These are phyloP conservation scores for Forpus xanthops DNA, from an alignment of 2,797 vertebrate species.

Conservation along the genomic window DNA sequence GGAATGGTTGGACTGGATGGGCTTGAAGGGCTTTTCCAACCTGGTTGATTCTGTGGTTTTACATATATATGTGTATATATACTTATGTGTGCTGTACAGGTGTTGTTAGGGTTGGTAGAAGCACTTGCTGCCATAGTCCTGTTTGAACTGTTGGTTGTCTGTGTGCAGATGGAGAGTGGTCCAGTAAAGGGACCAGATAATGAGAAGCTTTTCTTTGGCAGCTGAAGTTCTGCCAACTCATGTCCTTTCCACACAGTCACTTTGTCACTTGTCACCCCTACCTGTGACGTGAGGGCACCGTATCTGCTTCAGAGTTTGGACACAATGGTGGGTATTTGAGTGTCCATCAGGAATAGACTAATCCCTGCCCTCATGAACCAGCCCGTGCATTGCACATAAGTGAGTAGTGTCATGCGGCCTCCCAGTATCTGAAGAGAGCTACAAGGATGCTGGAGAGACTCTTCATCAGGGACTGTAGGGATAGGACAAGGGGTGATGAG, in stretches of 20 bases:
- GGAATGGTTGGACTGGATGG: no score
- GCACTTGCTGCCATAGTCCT: neutral
- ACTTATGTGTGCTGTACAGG: neutral
- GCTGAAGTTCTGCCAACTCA: rapidly evolving
- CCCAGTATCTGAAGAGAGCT: neutral
- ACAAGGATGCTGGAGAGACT: neutral
- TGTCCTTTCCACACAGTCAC: rapidly evolving
- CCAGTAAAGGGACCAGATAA: neutral
- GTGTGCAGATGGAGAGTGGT: neutral
- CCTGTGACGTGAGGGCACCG: neutral
- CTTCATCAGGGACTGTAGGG: neutral
- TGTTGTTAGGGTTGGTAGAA: no score
- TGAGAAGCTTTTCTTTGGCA: neutral
- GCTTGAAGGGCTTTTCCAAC: neutral
- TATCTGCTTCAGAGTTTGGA: neutral
- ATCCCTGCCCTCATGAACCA: neutral
- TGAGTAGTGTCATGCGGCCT: neutral
- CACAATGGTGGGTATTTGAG: neutral
- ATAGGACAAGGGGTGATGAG: neutral
- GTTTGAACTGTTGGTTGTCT: neutral
- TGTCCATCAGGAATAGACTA: neutral
- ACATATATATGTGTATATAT: rapidly evolving
- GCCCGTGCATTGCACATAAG: neutral
- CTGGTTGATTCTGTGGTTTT: no score
- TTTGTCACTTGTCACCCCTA: neutral